A percentile compares a stretch with the other conserved stretches of the same genome.
Conservation (phyloP, 2,113 vertebrate genomes). For the Coturnix japonica region DNA sequence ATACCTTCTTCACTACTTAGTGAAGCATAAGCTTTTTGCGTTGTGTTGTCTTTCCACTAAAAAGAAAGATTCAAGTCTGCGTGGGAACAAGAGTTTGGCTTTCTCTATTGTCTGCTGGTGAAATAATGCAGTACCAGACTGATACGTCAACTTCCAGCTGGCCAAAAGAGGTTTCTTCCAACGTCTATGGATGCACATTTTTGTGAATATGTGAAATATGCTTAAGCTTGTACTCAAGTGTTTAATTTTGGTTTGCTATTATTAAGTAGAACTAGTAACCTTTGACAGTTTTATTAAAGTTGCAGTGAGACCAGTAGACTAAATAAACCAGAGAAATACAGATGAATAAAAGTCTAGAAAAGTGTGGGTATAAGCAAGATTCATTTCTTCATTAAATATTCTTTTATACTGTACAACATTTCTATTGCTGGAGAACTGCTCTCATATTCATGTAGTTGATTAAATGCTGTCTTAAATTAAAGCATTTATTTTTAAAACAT, state of each 20-base stretch:
- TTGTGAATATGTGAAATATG: neutral
- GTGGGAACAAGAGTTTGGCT: neutral
- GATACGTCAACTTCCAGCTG: neutral
- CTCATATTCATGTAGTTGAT: neutral
- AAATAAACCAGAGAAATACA: neutral
- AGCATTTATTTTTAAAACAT: neutral
- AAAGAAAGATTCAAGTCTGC: neutral
- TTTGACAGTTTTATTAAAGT: neutral
- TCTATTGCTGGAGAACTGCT: neutral
- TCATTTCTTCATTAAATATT: neutral
- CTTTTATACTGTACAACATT: neutral
- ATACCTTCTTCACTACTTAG: neutral
- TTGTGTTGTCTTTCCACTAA: neutral
- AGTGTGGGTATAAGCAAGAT: neutral
- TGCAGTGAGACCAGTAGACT: neutral
- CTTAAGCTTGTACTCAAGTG: neutral
- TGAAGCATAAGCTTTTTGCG: neutral
- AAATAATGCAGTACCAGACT: neutral
- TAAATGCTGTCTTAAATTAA: neutral
- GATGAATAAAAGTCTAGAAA: neutral
- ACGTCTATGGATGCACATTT: neutral
- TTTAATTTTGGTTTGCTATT: neutral
- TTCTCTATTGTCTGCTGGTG: neutral
- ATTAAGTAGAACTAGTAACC: neutral
- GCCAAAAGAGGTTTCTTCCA: neutral